Base-by-base conservation (phyloP, 2,888 invertebrate genomes). In the Bombylius discolor region DNA sequence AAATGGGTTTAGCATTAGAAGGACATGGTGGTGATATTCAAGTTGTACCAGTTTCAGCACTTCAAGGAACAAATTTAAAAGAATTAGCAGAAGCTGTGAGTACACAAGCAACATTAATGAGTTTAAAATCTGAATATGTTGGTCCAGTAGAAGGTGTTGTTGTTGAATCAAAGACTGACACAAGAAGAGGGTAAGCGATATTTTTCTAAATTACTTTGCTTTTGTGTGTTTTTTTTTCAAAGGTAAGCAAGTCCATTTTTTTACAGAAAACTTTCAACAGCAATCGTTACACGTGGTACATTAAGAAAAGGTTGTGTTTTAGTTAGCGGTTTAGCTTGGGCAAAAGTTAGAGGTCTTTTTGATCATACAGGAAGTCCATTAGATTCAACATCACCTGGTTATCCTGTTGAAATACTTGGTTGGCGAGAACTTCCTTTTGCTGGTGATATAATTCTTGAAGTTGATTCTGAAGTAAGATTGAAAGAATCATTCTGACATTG, bases 21-120 rank as follows among this genome's bases (percentile, higher is more conserved):
- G 87, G 86, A 14, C 71, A 84, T 54, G 97, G 97, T 0, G 98
- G 99, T 1, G 95, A 97, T 59, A 79, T 92, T 3, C 97, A 96
- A 74, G 84, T 87, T 5, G 84, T 99, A 54, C 84, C 87, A 0
- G 84, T 99, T 58, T 98, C 98, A 0, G 99, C 99, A 0, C 76
- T 95, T 1, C 86, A 89, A 72, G 83, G 84, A 56, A 82, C 80
- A 5, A 90, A 94, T 72, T 73, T 98, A 36, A 77, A 84, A 55
- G 75, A 80, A 2, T 75, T 98, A 53, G 83, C 88, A 51, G 96
- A 97, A 66, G 87, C 93, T 0, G 81, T 98, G 53, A 78, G 83
- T 12, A 75, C 85, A 6, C 89, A 91, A 70, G 88, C 91, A 0
- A 95, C 97, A 68, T 66, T 97, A 1, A 82, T 95, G 83, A 84